Percentiles rank a stretch among this genome's conserved stretches.
phyloP scores from a whole-genome alignment of 2,888 invertebrate species.

The Stegophylla sp. region DNA sequence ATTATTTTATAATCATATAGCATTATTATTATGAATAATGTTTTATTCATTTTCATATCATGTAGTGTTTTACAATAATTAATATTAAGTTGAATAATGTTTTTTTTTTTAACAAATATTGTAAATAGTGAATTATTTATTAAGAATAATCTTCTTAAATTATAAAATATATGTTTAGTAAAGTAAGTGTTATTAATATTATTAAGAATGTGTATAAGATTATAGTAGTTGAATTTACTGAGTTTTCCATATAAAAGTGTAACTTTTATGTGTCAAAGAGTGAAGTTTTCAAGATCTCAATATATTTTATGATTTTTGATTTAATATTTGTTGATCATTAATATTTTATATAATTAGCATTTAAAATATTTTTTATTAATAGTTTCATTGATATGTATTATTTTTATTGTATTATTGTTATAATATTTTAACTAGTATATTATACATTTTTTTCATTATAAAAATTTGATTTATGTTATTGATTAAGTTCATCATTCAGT shows the following conservation, averaged over 20 bases:
- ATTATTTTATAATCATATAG: constrained; percentile 11
- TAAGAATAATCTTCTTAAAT: too few species aligned
- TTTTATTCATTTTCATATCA: constrained; percentile 16
- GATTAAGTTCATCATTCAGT: not conserved
- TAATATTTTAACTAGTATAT: not conserved
- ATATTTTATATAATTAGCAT: too few species aligned
- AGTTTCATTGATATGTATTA: too few species aligned
- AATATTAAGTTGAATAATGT: constrained; percentile 4
- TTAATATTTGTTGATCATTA: too few species aligned
- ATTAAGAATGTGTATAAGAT: not conserved
- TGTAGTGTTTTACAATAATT: constrained; percentile 7
- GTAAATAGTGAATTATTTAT: constrained; percentile 8
- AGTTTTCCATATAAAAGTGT: not conserved
- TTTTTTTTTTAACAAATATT: constrained; percentile 5
- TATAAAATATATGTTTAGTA: not conserved
- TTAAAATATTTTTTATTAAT: too few species aligned
- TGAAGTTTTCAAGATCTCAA: constrained; percentile 12
- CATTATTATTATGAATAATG: constrained; percentile 3
- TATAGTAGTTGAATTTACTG: not conserved
- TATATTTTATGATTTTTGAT: not conserved
- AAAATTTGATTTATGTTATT: not conserved
- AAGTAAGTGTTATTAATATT: not conserved
- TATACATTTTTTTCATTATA: not conserved
- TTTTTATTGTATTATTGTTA: constrained; percentile 2
- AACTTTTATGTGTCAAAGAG: not conserved